Evolutionary conservation across 2,888 invertebrate genomes (phyloP), one percentile per base, ranked within the genome.

Genomic region (Eristalis intricaria): DNA sequence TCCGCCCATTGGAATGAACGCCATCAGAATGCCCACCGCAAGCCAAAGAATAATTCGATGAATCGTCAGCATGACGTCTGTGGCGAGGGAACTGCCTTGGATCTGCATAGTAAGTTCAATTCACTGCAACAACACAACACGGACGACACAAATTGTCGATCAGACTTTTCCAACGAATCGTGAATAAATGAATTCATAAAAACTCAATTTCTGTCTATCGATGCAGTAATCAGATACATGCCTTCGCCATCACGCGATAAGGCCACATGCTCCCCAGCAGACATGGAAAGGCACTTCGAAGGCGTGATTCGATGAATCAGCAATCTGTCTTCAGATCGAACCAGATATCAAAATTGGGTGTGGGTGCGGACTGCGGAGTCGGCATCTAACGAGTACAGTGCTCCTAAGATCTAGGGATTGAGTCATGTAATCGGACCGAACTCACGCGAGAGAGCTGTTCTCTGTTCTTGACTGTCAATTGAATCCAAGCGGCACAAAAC

Each of bases 41-140:
- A 32, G 10, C 78, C 71, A 71, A 22, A 79, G 15, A 13, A 71
- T n/a, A n/a, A 78, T 58, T 2, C 77, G 77, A 23, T 70, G 50
- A 35, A 43, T 23, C 1, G 43, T 1, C 26, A 56, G 23, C n/a
- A 35, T 23, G 35, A 63, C 1, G 38, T 38, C 43, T 1, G 56
- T 35, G 19, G n/a, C 3, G 8, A 19, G 50, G 50, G 5, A 50
- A 50, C 19, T 50, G 50, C 50, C 50, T 50, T 19, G n/a, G n/a
- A n/a, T 50, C 19, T 50, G 50, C 50, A 50, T 50, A n/a, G 50
- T 50, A 50, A 50, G 50, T 19, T 19, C n/a, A 50, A 7, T 8
- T 50, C 50, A 50, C 38, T 13, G 38, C 13, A 38, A 38, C 43
- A 50, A 11, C 40, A 38, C 38, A 40, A 4, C 40, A 11, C 10